Evolutionary conservation across 2,888 invertebrate species (phyloP), one percentile per base, ranked within the genome.

Genomic region (Entomobrya multifasciata): DNA sequence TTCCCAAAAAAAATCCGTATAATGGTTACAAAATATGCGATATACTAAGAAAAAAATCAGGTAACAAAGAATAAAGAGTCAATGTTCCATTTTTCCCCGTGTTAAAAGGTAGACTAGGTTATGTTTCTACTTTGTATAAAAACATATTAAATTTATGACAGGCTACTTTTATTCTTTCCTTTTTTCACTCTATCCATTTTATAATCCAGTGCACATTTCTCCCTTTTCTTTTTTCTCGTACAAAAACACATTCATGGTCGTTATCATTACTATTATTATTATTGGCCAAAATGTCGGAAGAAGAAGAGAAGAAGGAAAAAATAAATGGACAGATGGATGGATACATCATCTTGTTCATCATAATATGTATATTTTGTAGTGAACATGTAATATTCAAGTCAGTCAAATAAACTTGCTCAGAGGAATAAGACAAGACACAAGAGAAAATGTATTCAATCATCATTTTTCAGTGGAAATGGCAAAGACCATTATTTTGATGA

Each of bases 401-500:
- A 30, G 27, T 49, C 25, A 30, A 47, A 65, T 30, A 5, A 65
- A 65, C 30, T 65, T 65, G 27, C 11, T n/a, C 25, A 72, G n/a
- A 17, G 47, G 20, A n/a, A 47, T 11, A 22, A 22, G 25, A 25
- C 10, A 27, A 72, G 49, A n/a, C 25, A 72, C 25, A 25, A n/a
- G 22, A 20, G 70, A 20, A 70, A 83, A 25, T 52, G 49, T 74
- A 83, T 74, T 83, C 83, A 83, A 83, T 83, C 83, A 81, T 81
- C 55, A 76, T 84, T 76, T 74, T 83, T 74, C 6, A 17, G 60
- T 47, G 77, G 44, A 77, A 77, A 84, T 67, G 67, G 84, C 74
- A 67, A 67, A 44, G 77, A 77, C 55, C 84, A 84, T 84, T 84
- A 72, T 57, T 57, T 60, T 72, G 30, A 74, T 81, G 83, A 83